Conservation (phyloP, 2,113 vertebrate genomes). For the Pterocles burchelli region DNA sequence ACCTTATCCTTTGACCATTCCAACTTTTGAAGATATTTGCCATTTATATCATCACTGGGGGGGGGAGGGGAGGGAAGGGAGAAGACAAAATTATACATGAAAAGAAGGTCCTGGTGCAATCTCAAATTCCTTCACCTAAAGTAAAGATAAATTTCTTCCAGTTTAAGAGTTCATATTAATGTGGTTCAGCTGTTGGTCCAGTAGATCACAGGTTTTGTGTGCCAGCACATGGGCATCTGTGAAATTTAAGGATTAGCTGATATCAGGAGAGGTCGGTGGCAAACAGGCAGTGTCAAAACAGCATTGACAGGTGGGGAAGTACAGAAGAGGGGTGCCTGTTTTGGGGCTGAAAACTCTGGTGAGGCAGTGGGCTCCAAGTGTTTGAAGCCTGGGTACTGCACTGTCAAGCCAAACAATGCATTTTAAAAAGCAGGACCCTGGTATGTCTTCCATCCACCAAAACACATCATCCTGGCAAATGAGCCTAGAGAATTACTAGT, state of each 20-base stretch:
- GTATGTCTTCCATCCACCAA: neutral
- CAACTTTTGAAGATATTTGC: neutral
- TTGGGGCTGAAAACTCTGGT: neutral
- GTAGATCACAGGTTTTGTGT: neutral
- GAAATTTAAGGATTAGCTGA: neutral
- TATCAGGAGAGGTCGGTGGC: neutral
- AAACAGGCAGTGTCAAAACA: neutral
- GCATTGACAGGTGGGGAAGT: neutral
- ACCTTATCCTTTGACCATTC: neutral
- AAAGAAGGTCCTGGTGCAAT: neutral
- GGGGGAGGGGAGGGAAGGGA: neutral
- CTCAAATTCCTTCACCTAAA: neutral
- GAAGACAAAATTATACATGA: neutral
- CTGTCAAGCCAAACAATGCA: neutral
- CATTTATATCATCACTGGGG: neutral
- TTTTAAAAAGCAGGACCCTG: neutral
- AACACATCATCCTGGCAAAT: neutral
- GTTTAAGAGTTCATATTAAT: neutral
- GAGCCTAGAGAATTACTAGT: neutral
- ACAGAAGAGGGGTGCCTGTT: neutral
- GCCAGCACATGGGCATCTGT: neutral
- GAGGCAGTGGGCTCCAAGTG: neutral
- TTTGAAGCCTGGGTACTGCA: neutral
- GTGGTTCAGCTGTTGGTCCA: neutral
- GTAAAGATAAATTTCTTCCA: neutral